Conservation (phyloP, 2,797 vertebrate genomes). For the Carduelis carduelis region DNA sequence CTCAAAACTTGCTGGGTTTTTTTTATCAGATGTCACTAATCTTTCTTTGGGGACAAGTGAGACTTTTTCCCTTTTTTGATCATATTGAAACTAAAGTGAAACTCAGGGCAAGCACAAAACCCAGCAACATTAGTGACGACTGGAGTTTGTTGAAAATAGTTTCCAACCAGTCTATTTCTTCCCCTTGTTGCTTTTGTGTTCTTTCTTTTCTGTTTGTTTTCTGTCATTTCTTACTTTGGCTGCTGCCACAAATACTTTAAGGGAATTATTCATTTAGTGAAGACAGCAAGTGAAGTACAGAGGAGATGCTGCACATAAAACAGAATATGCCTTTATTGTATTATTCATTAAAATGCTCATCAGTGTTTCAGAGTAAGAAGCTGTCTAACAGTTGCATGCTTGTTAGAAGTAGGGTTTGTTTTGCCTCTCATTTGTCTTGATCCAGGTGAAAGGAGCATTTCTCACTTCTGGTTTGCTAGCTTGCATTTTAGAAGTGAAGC, state of each 20-base stretch:
- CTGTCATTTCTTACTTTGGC: not conserved
- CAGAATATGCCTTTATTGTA: conserved; percentile 20
- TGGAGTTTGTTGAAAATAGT: not conserved
- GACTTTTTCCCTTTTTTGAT: not conserved
- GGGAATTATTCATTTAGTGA: conserved; percentile 40
- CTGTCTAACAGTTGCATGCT: not conserved
- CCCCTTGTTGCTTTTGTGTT: not conserved
- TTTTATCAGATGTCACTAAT: not conserved
- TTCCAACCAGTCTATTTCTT: not conserved
- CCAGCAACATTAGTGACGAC: not conserved
- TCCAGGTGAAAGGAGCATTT: not conserved
- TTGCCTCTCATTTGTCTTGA: not conserved
- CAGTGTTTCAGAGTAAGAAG: not conserved
- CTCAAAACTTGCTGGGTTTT: not conserved
- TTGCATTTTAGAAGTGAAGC: not conserved
- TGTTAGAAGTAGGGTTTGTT: not conserved
- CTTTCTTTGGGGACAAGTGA: not conserved
- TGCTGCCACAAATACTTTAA: conserved; percentile 9
- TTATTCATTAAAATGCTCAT: conserved; percentile 45
- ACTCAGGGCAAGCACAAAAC: not conserved
- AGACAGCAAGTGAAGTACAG: not conserved
- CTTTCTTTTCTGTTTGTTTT: not conserved
- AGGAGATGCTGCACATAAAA: not conserved
- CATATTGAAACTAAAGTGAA: not conserved
- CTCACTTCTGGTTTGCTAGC: not conserved